A percentile compares a stretch with the other conserved stretches of the same genome.
Conservation (phyloP, 2,113 vertebrate genomes). For the Campylorhamphus procurvoides region DNA sequence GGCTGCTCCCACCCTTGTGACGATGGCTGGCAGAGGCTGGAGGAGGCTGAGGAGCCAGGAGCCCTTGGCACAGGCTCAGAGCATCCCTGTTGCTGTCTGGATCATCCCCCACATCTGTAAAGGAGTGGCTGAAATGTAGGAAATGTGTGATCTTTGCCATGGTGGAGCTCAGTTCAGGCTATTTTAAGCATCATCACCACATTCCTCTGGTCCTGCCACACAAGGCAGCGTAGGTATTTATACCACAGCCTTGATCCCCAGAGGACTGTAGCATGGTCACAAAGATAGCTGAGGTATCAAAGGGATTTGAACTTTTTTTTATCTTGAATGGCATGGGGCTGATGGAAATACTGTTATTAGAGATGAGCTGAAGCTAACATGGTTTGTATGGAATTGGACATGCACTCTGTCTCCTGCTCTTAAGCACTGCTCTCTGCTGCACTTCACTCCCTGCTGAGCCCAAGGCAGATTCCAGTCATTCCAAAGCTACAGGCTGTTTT, state of each 20-base stretch:
- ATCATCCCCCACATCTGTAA: neutral
- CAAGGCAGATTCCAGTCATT: conserved; percentile 56
- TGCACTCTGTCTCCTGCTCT: neutral
- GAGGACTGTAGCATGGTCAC: neutral
- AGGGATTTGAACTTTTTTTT: neutral
- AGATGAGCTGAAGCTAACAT: conserved; percentile 9
- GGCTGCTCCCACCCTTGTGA: neutral
- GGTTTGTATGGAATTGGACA: conserved; percentile 12
- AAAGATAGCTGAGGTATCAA: neutral
- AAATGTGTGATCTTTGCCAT: fast-evolving
- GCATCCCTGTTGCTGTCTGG: neutral
- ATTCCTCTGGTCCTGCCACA: neutral
- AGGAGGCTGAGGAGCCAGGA: neutral
- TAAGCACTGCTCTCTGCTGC: conserved; percentile 10
- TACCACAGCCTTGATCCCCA: neutral
- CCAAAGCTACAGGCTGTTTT: conserved; percentile 7
- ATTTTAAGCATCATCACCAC: neutral
- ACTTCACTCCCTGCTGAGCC: conserved; percentile 1
- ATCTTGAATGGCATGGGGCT: neutral
- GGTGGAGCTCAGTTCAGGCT: neutral
- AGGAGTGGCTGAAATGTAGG: neutral
- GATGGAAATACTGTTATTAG: conserved; percentile 2
- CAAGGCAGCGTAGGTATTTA: neutral
- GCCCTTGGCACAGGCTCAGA: neutral
- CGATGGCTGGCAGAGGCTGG: neutral